A percentile compares a stretch with the other conserved stretches of the same genome.
phyloP scores from a whole-genome alignment of 1,140 invertebrate genomes.

The Lasaia peninsularis region DNA sequence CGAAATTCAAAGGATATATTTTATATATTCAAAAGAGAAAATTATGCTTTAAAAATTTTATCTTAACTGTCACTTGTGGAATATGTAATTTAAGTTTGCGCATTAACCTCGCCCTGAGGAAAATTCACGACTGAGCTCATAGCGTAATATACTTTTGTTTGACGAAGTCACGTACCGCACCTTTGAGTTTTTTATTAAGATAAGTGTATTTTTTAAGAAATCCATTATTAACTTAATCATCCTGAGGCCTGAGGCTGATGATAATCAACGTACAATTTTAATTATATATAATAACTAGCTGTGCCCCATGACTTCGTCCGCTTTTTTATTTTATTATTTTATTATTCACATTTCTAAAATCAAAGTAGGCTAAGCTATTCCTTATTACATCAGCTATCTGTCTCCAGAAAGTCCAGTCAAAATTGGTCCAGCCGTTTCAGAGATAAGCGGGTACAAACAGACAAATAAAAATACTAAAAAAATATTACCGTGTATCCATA shows the following conservation, averaged over 20 bases:
- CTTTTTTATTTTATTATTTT: too few relatives aligned
- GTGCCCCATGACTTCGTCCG: too few relatives aligned
- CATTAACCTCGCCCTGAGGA: conserved; percentile 54
- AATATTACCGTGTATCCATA: too few relatives aligned
- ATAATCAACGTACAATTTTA: conserved; percentile 18
- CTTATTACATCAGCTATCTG: too few relatives aligned
- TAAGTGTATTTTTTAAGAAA: conserved; percentile 17
- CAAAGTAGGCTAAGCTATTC: too few relatives aligned
- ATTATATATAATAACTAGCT: too few relatives aligned
- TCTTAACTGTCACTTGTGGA: conserved; percentile 53
- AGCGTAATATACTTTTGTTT: conserved; percentile 49
- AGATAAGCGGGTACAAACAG: too few relatives aligned
- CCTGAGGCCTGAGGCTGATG: background rate
- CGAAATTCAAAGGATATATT: conserved; percentile 6
- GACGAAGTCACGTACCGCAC: conserved; percentile 54
- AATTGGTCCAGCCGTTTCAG: too few relatives aligned
- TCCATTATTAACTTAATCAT: too few relatives aligned
- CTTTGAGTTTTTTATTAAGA: conserved; percentile 33
- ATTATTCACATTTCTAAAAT: too few relatives aligned
- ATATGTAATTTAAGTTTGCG: conserved; percentile 65
- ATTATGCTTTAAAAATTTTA: conserved; percentile 49
- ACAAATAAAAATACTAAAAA: too few relatives aligned
- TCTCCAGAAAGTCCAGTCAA: too few relatives aligned
- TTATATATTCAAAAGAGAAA: conserved; percentile 30
- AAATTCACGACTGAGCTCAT: conserved; percentile 51